Conservation (phyloP, 2,888 invertebrate genomes). For the Andricus quercusramuli region DNA sequence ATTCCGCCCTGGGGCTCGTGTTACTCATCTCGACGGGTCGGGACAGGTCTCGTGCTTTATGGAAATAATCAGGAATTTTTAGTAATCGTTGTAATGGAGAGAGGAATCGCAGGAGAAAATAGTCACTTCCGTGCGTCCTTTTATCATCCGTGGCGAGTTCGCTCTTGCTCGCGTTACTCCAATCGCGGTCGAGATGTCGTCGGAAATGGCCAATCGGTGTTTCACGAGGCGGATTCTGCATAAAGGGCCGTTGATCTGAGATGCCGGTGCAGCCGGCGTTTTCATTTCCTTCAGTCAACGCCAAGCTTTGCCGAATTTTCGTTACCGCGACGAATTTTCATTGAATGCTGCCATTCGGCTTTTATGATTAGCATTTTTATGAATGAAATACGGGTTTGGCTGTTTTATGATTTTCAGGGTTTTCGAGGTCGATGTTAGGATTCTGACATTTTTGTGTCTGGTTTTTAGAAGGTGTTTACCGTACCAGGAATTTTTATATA, state of each 20-base stretch:
- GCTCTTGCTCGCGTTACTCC: slow-evolving; percentile 35
- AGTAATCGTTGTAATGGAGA: not conserved
- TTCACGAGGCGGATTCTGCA: slow-evolving; percentile 14
- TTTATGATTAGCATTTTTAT: no score
- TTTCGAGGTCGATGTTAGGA: no score
- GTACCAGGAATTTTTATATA: no score
- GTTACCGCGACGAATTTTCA: not conserved
- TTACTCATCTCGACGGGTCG: not conserved
- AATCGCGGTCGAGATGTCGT: slow-evolving; percentile 25
- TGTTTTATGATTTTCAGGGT: no score
- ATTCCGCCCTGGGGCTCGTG: not conserved
- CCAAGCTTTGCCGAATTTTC: not conserved
- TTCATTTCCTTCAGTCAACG: not conserved
- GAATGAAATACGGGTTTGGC: no score
- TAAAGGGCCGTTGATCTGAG: slow-evolving; percentile 28
- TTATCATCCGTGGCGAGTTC: slow-evolving; percentile 27
- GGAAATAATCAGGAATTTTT: not conserved
- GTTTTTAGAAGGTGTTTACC: no score
- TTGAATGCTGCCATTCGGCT: not conserved
- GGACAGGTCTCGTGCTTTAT: not conserved
- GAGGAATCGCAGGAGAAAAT: slow-evolving; percentile 4
- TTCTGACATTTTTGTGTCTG: no score
- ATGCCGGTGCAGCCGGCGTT: slow-evolving; percentile 35
- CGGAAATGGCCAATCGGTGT: slow-evolving; percentile 24
- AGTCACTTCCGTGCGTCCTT: slow-evolving; percentile 36